Conservation (phyloP, 2,113 vertebrate genomes). For the Bos javanicus region DNA sequence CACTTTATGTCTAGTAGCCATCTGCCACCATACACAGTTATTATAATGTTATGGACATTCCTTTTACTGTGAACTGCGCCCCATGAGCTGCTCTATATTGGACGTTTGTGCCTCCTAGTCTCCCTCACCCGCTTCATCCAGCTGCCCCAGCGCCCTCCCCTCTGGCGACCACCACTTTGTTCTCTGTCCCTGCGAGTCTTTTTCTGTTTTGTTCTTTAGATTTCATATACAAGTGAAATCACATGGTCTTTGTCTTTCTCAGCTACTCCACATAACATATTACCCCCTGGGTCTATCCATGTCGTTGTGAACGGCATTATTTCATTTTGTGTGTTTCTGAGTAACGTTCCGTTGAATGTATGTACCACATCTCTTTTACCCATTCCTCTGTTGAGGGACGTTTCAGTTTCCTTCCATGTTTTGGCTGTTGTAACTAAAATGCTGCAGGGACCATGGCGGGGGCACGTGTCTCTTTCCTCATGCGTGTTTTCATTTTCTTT, state of each 20-base stretch:
- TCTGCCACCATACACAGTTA: neutral
- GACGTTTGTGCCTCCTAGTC: too few relatives aligned
- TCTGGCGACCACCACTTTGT: neutral
- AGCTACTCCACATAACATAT: neutral
- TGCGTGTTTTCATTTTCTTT: neutral
- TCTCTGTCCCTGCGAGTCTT: neutral
- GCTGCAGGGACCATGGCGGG: neutral
- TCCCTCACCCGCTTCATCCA: neutral
- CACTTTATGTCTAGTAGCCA: neutral
- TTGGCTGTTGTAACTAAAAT: neutral
- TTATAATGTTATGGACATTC: neutral
- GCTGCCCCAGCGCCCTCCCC: neutral
- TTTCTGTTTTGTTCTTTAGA: neutral
- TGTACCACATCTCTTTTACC: neutral
- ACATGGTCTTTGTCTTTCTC: neutral
- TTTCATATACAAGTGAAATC: neutral
- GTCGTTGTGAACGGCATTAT: too few relatives aligned
- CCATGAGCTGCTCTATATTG: neutral
- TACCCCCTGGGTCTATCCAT: neutral
- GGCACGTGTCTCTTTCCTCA: neutral
- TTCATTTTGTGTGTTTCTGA: neutral
- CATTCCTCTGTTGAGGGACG: fast-evolving
- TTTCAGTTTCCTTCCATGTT: neutral
- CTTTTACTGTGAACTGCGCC: neutral
- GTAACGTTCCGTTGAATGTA: neutral